phyloP scores from a whole-genome alignment of 2,113 vertebrate genomes.

The Pseudopodoces humilis region DNA sequence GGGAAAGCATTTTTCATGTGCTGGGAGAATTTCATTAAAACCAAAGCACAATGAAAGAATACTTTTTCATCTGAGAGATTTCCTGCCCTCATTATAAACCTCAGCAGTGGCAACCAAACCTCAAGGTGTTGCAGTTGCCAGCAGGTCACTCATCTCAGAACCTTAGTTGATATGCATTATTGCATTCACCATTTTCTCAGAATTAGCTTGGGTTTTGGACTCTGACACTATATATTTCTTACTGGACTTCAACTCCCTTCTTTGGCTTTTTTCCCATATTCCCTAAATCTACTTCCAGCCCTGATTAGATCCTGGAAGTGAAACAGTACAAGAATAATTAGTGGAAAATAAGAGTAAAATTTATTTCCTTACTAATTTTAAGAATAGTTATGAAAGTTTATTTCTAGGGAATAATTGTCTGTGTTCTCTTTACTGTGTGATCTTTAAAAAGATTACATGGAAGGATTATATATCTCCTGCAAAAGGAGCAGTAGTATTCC shows the following conservation, averaged over 20 bases:
- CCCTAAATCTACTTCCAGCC: not conserved
- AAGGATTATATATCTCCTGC: not conserved
- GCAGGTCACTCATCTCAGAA: not conserved
- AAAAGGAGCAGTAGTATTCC: not conserved
- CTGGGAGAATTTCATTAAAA: not conserved
- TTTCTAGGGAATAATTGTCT: not conserved
- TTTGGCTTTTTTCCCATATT: not conserved
- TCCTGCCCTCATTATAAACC: not conserved
- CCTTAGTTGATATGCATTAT: not conserved
- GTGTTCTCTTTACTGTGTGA: not conserved
- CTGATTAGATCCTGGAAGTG: not conserved
- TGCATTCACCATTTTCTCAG: not conserved
- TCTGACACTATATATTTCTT: not conserved
- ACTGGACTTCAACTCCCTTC: not conserved
- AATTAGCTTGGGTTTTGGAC: not conserved
- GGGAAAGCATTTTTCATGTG: not conserved
- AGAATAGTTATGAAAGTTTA: not conserved
- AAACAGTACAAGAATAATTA: not conserved
- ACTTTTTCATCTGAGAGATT: not conserved
- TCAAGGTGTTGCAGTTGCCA: not conserved
- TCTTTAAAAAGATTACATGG: not conserved
- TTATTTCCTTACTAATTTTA: not conserved
- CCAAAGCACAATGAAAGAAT: not conserved
- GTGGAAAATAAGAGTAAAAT: not conserved
- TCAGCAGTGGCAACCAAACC: not conserved